Percentiles rank a stretch among this genome's conserved stretches.
Conservation (phyloP, 2,797 vertebrate species). For the Acanthornis magna region DNA sequence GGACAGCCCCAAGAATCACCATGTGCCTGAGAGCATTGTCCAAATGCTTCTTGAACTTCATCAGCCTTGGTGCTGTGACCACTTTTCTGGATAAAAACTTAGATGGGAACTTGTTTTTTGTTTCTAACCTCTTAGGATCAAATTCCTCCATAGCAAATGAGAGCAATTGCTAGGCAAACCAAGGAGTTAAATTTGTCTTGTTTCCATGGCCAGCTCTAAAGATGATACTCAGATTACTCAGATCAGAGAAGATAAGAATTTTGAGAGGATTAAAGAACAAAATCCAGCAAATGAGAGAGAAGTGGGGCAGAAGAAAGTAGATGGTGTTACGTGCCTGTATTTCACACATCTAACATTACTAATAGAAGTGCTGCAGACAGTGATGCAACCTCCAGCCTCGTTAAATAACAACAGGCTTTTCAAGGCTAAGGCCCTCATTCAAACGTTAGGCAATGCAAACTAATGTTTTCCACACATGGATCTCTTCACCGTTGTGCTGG, state of each 20-base stretch:
- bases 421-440: not conserved
- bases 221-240: not conserved
- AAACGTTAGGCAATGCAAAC: not conserved
- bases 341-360: not conserved
- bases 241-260: not conserved
- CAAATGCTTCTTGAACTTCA: not conserved
- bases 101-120: not conserved
- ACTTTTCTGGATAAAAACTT: not conserved
- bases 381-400: not conserved
- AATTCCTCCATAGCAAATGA: not conserved
- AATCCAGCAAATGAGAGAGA: not conserved
- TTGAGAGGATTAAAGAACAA: slow-evolving; percentile 4
- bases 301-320: not conserved
- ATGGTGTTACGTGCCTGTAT: not conserved
- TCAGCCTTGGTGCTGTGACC: not conserved
- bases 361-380: not conserved
- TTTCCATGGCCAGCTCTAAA: not conserved
- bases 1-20: not conserved
- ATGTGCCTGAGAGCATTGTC: not conserved
- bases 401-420: not conserved
- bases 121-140: not conserved
- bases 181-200: not conserved
- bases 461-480: not conserved
- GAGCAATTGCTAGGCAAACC: not conserved
- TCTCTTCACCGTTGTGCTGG: not conserved